Percentiles rank a stretch among this genome's conserved stretches.
These are phyloP conservation scores for Rhabdornis inornatus DNA, from an alignment of 2,113 vertebrate genomes.

Conservation along the genomic window DNA sequence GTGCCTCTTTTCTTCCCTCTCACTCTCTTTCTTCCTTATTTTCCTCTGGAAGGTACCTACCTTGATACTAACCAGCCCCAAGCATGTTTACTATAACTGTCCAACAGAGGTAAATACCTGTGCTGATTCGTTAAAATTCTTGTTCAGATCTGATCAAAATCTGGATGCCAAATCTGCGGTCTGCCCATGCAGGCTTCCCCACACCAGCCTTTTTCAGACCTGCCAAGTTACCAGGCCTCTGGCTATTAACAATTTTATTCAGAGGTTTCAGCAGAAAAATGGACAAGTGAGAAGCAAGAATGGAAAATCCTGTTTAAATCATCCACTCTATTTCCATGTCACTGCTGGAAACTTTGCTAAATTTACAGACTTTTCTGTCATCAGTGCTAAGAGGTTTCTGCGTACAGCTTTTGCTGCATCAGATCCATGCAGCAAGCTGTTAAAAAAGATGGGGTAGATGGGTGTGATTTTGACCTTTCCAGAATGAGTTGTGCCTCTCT, in stretches of 20 bases:
- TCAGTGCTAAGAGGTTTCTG: neutral
- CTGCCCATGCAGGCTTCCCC: slow-evolving; percentile 33
- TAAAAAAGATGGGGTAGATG: slow-evolving; percentile 9
- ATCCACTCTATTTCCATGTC: neutral
- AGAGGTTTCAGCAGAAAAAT: slow-evolving; percentile 18
- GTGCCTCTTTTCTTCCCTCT: neutral
- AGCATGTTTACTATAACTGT: slow-evolving; percentile 33
- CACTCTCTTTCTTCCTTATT: neutral
- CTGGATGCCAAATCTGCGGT: neutral
- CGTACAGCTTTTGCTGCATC: neutral
- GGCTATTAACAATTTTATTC: slow-evolving; percentile 18
- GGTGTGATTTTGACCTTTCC: slow-evolving; percentile 30
- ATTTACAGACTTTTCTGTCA: slow-evolving; percentile 47
- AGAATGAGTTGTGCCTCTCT: neutral
- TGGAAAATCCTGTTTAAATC: slow-evolving; percentile 15
- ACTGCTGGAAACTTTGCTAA: slow-evolving; percentile 25
- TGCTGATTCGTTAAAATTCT: slow-evolving; percentile 45
- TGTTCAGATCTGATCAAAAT: slow-evolving; percentile 45
- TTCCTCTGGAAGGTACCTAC: slow-evolving; percentile 6
- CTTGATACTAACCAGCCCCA: slow-evolving; percentile 22
- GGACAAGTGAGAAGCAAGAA: slow-evolving; percentile 10
- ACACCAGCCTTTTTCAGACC: neutral
- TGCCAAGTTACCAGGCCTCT: slow-evolving; percentile 39
- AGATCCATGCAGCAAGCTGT: slow-evolving; percentile 18
- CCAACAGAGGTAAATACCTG: slow-evolving; percentile 8